Conservation (phyloP, 2,797 vertebrate genomes). For the Coregonus suidteri region DNA sequence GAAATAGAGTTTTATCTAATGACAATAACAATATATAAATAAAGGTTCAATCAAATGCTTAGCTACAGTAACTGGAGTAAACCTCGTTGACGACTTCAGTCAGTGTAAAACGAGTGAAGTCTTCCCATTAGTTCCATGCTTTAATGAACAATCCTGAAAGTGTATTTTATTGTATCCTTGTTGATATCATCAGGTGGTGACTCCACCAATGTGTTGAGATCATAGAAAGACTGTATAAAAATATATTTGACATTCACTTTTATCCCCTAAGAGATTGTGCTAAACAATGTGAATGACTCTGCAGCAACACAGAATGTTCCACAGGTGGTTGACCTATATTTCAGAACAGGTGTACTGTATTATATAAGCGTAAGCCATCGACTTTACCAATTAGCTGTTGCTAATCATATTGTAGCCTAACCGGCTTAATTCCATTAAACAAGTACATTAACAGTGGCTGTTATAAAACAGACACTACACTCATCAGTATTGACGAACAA, state of each 20-base stretch:
- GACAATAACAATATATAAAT: too few relatives aligned
- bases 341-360: slow-evolving; percentile 44
- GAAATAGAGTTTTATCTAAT: too few relatives aligned
- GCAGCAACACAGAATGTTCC: background rate
- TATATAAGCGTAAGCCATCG: slow-evolving; percentile 41
- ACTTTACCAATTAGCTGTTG: slow-evolving; percentile 32
- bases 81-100: background rate
- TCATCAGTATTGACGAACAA: background rate
- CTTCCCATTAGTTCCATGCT: background rate
- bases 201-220: background rate
- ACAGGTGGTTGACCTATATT: slow-evolving; percentile 42
- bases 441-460: slow-evolving; percentile 24
- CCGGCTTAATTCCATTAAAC: slow-evolving; percentile 46
- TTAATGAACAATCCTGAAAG: background rate
- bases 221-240: background rate
- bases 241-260: background rate
- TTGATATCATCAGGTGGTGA: background rate
- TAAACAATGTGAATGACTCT: background rate
- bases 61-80: too few relatives aligned
- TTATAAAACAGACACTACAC: slow-evolving; percentile 35
- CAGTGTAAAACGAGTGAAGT: background rate
- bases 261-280: background rate
- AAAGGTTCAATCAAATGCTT: too few relatives aligned
- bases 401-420: slow-evolving; percentile 54
- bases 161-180: slow-evolving; percentile 1